These are phyloP conservation scores for Speoplatyrhinus poulsoni DNA, from an alignment of 2,113 vertebrate genomes.

Conservation along the genomic window DNA sequence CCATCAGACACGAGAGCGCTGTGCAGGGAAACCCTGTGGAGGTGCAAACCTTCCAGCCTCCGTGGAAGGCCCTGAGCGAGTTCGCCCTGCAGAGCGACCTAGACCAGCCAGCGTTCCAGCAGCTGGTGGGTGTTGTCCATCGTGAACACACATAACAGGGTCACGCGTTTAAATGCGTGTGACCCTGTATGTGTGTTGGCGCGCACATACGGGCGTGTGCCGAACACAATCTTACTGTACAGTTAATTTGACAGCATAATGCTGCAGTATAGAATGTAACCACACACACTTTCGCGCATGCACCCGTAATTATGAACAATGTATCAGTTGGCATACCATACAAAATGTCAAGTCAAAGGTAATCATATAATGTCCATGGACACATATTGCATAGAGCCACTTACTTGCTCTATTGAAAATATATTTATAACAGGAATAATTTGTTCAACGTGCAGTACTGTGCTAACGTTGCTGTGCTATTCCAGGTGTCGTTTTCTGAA, in stretches of 20 bases:
- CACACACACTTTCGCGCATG: slow-evolving; percentile 30
- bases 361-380: too few relatives aligned
- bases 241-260: too few relatives aligned
- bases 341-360: too few relatives aligned
- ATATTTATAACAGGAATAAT: too few relatives aligned
- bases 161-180: too few relatives aligned
- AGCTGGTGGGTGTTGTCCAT: slow-evolving; percentile 78
- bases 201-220: too few relatives aligned
- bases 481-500: slow-evolving; percentile 92
- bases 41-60: slow-evolving; percentile 92
- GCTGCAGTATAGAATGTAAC: background rate
- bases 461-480: background rate
- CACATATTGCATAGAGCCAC: too few relatives aligned
- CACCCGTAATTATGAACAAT: slow-evolving; percentile 3
- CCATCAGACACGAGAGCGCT: slow-evolving; percentile 86
- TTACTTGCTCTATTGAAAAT: too few relatives aligned
- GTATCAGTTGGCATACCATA: background rate
- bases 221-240: too few relatives aligned
- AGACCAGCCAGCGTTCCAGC: slow-evolving; percentile 90
- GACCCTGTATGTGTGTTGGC: too few relatives aligned
- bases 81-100: slow-evolving; percentile 91
- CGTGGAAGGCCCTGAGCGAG: slow-evolving; percentile 93
- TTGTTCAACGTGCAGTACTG: background rate
- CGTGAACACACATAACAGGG: background rate
- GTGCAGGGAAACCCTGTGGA: slow-evolving; percentile 88